Evolutionary conservation across 2,888 invertebrate genomes (phyloP), one percentile per base, ranked within the genome.

Genomic region (Parnassius glacialis): DNA sequence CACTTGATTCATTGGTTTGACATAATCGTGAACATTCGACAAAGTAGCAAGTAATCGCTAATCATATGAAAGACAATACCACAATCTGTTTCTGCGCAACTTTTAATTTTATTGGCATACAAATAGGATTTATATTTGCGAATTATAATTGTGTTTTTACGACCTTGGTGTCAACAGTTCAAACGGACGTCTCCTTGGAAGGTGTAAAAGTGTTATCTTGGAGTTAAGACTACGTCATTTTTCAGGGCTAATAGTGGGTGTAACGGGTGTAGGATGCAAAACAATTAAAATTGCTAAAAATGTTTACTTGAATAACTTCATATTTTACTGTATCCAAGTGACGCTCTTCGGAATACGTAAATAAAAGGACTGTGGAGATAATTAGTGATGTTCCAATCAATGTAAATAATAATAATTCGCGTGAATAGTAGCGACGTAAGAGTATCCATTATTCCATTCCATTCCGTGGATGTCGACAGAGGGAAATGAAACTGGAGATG

Each of bases 191-290:
- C 66, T 74, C 81, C 80, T 84, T 84, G 80, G 66, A 59, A 83
- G 70, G 80, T 84, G 83, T 78, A 67, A 82, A 82, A 74, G 71
- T 74, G 65, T 74, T n/a, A 66, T 62, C 68, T 74, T 70, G 71
- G 66, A 64, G 54, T 59, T 66, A 59, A 66, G 65, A 55, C 64
- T 54, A 60, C 59, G 57, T 47, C 44, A 61, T 57, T 62, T 61
- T 64, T 58, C 61, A 61, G 57, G 61, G 59, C 41, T 47, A 12
- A 16, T 45, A 3, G 66, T 66, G 50, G 64, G 42, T 42, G 65
- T 63, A 48, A 56, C 56, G 64, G 62, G 55, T 13, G 48, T 48
- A 16, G 66, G 62, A 52, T 43, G 56, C 42, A 12, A 34, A 57
- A 44, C 63, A 63, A 61, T 65, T 9, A 11, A 41, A 10, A 42